Evolutionary conservation across 2,113 vertebrate species (phyloP).

Genomic region (Ophthalmolycus amberensis): DNA sequence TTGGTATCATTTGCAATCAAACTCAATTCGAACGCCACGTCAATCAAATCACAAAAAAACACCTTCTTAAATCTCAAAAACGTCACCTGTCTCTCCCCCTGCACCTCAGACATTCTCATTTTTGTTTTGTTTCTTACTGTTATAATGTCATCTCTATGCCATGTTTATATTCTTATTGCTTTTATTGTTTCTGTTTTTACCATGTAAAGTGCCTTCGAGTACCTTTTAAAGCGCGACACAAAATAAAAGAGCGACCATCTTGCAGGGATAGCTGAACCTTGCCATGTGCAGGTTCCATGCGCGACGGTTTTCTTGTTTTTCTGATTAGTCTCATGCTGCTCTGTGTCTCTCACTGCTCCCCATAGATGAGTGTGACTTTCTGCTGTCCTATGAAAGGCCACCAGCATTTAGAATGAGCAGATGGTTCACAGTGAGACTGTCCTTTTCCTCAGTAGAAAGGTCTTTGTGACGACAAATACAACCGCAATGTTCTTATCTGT

Average conservation of each 20-base stretch:
- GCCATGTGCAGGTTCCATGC: conserved; percentile 17
- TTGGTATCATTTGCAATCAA: too few species aligned
- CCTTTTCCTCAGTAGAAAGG: conserved; percentile 46
- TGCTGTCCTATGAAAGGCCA: conserved; percentile 47
- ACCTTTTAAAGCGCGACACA: background rate
- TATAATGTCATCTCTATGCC: too few species aligned
- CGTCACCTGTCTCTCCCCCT: too few species aligned
- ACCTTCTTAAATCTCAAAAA: too few species aligned
- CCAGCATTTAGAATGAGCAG: conserved; percentile 48
- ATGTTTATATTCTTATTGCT: background rate
- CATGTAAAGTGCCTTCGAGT: background rate
- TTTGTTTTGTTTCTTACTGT: too few species aligned
- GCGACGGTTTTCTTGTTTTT: conserved; percentile 26
- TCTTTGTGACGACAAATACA: conserved; percentile 31
- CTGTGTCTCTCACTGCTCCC: conserved; percentile 47
- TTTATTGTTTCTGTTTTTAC: background rate
- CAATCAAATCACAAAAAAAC: too few species aligned
- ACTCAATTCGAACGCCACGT: too few species aligned
- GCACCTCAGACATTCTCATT: too few species aligned
- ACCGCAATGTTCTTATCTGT: background rate
- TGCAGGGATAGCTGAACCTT: conserved; percentile 7
- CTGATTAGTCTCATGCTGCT: conserved; percentile 34
- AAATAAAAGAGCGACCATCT: background rate
- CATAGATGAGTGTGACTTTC: conserved; percentile 51
- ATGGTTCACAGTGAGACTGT: conserved; percentile 62